These are phyloP conservation scores for Harmothoe impar DNA, from an alignment of 2,888 invertebrate species.

Conservation along the genomic window DNA sequence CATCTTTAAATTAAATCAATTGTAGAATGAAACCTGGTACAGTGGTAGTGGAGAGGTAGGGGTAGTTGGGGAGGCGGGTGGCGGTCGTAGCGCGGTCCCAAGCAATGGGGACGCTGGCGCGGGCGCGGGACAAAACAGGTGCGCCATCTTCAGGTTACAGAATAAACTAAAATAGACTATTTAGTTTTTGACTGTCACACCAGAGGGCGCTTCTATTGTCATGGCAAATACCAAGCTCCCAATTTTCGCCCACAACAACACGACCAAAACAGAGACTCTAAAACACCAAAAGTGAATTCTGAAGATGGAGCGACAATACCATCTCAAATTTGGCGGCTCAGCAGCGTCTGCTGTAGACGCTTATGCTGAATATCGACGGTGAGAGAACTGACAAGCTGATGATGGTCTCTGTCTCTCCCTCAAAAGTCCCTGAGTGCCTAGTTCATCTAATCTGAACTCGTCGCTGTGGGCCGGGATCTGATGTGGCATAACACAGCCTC, in stretches of 20 bases:
- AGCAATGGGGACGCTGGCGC: too few species aligned
- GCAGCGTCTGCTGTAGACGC: conserved; percentile 79
- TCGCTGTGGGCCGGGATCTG: too few species aligned
- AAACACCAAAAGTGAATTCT: neutral
- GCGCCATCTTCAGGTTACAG: neutral
- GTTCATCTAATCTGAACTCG: too few species aligned
- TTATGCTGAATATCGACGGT: conserved; percentile 81
- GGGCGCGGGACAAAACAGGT: too few species aligned
- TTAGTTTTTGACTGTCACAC: neutral
- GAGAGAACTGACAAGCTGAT: conserved; percentile 29
- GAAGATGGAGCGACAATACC: conserved; percentile 71
- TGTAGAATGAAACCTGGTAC: too few species aligned
- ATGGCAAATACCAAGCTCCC: conserved; percentile 62
- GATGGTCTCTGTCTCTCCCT: neutral
- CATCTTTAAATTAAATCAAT: too few species aligned
- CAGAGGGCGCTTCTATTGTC: conserved; percentile 50
- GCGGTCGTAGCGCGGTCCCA: too few species aligned
- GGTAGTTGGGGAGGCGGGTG: too few species aligned
- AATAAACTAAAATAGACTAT: neutral
- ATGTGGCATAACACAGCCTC: too few species aligned
- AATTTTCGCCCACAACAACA: conserved; percentile 41
- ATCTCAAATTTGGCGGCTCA: conserved; percentile 77
- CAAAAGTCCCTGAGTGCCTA: too few species aligned
- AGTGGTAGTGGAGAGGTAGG: too few species aligned
- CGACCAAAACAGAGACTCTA: neutral